Evolutionary conservation across 2,797 vertebrate genomes (phyloP).

Genomic region (Aotus griseimembra): DNA sequence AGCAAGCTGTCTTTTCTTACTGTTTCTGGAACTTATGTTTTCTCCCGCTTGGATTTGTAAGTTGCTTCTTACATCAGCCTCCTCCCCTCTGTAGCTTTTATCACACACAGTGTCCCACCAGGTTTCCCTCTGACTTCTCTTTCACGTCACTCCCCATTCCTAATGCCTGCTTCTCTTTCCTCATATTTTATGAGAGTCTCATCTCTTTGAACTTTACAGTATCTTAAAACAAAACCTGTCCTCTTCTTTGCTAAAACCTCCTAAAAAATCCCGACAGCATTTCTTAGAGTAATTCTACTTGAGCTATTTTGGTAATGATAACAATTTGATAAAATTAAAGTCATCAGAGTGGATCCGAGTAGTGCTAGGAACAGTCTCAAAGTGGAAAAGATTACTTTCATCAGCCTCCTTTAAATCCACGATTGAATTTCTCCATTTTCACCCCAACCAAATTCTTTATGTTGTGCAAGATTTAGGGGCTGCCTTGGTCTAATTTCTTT

Average conservation of each 20-base stretch:
- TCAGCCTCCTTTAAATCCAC: conserved; percentile 63
- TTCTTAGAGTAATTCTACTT: conserved; percentile 75
- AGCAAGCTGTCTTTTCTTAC: background rate
- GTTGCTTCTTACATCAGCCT: background rate
- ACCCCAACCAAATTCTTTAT: conserved; percentile 38
- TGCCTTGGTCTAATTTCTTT: background rate
- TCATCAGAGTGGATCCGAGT: conserved; percentile 64
- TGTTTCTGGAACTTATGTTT: background rate
- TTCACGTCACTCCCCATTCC: background rate
- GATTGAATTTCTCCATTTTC: conserved; percentile 59
- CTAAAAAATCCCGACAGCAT: conserved; percentile 45
- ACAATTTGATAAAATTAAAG: conserved; percentile 80
- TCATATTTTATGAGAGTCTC: background rate
- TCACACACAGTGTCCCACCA: background rate
- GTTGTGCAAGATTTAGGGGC: background rate
- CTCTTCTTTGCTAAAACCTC: conserved; percentile 64
- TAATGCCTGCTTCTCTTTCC: conserved; percentile 47
- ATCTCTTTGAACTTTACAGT: conserved; percentile 72
- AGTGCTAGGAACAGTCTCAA: conserved; percentile 64
- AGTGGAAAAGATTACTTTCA: conserved; percentile 74
- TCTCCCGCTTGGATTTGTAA: background rate
- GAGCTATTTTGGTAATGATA: conserved; percentile 79
- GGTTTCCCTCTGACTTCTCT: background rate
- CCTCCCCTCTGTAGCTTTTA: background rate
- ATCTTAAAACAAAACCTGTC: conserved; percentile 70